Evolutionary conservation across 2,797 vertebrate genomes (phyloP), one percentile per base, ranked within the genome.

Genomic region (Neopelma chrysocephalum): DNA sequence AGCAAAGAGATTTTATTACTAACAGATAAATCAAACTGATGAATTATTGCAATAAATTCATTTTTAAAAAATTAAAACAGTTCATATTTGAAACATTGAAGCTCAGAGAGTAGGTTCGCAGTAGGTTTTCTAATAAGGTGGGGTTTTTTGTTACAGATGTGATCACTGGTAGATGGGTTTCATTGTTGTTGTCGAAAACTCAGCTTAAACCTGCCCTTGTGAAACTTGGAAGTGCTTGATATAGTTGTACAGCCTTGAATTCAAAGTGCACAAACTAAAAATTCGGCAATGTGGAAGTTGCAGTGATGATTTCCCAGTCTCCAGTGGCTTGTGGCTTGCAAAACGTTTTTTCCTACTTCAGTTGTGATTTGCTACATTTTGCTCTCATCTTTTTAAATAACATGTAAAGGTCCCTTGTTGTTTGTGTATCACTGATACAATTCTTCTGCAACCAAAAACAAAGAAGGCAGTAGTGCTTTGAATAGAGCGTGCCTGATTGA

Each of bases 401-500:
- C 51, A 10, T 3, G 2, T 97, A 96, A 96, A 98, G 96, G 96
- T 96, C 96, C 93, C 95, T 97, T 92, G 96, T 97, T 96, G 91
- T 94, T 97, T 97, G 96, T 96, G 95, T 94, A 95, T 87, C 88
- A 96, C 98, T 97, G 98, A 98, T 98, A 97, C 97, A 97, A 97
- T 98, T 97, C 94, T 98, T 98, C 96, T 96, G 95, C 98, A 96
- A 97, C 94, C 93, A 53, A 95, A 96, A 95, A 72, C 90, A 96
- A 97, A 96, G 96, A 62, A 93, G 76, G 77, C 95, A 88, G 75
- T 91, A 96, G 94, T 97, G 98, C 98, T 98, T 98, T 98, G 98
- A 98, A 98, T 98, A 98, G 98, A 98, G 98, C 98, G 97, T 96
- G 98, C 97, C 98, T 99, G 99, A 99, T 99, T 99, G 99, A 99